Evolutionary conservation across 2,113 vertebrate genomes (phyloP).

Genomic region (Pygoscelis antarcticus): DNA sequence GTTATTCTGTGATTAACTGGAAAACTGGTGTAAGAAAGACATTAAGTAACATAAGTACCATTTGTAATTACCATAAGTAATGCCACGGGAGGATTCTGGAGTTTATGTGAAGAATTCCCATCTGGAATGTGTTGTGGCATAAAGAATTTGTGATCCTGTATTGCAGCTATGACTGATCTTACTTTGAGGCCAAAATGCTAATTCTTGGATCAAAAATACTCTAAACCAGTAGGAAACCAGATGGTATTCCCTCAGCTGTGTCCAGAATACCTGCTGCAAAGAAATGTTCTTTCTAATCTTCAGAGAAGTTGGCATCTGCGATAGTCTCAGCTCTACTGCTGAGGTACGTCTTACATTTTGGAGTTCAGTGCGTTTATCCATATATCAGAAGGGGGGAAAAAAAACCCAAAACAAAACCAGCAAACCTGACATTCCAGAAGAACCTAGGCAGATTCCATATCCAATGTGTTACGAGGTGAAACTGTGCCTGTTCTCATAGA

Average conservation of each 20-base stretch:
- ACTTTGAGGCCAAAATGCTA: neutral
- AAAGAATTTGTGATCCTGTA: neutral
- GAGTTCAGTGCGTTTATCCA: neutral
- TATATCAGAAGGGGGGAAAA: neutral
- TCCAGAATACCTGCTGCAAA: neutral
- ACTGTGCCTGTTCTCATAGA: neutral
- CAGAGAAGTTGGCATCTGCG: neutral
- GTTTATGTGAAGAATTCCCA: neutral
- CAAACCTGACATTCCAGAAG: neutral
- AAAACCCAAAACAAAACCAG: neutral
- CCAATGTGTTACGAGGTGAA: neutral
- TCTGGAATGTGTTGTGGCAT: neutral
- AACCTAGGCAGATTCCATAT: neutral
- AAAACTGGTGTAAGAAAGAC: neutral
- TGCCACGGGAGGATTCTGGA: neutral
- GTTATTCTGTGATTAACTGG: neutral
- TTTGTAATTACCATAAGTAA: neutral
- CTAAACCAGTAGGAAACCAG: neutral
- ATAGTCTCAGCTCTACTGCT: neutral
- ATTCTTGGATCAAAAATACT: neutral
- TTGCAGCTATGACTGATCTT: neutral
- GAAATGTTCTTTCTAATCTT: neutral
- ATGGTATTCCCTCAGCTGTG: neutral
- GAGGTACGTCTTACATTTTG: neutral
- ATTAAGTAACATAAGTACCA: neutral